A percentile compares a stretch with the other conserved stretches of the same genome.
These are phyloP conservation scores for Holacanthella duospinosa DNA, from an alignment of 2,888 invertebrate genomes.

Conservation along the genomic window DNA sequence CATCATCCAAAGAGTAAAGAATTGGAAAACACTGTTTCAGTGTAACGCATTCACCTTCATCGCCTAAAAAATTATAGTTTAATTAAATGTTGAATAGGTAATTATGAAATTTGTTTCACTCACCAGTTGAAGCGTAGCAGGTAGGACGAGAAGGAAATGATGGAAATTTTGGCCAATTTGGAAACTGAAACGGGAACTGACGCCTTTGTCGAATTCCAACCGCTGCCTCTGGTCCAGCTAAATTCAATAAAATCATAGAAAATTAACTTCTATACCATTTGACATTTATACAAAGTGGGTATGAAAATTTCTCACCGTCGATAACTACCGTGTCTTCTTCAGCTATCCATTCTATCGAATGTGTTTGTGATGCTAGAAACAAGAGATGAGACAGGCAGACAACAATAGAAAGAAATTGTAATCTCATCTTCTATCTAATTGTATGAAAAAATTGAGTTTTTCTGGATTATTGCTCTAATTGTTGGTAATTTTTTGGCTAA, in stretches of 20 bases:
- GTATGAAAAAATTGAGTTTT: too few relatives aligned
- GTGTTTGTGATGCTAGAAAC: too few relatives aligned
- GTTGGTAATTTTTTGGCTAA: too few relatives aligned
- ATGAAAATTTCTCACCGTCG: slow-evolving; percentile 12
- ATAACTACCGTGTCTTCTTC: slow-evolving; percentile 13
- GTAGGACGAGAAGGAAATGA: not conserved
- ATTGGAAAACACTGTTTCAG: slow-evolving; percentile 34
- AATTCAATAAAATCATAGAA: not conserved
- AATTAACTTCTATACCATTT: too few relatives aligned
- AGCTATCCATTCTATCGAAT: slow-evolving; percentile 4
- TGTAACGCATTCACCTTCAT: slow-evolving; percentile 24
- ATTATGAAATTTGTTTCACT: not conserved
- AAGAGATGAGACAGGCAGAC: too few relatives aligned
- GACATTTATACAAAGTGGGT: too few relatives aligned
- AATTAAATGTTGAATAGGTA: not conserved
- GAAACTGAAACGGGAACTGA: not conserved
- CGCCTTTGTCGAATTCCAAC: slow-evolving; percentile 1
- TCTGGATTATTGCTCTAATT: too few relatives aligned
- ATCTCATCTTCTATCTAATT: too few relatives aligned
- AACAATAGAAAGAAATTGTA: too few relatives aligned
- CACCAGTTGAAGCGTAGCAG: not conserved
- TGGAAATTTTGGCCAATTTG: not conserved
- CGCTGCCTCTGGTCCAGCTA: not conserved
- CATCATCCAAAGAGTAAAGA: slow-evolving; percentile 21
- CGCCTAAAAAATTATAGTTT: slow-evolving; percentile 10